A percentile compares a stretch with the other conserved stretches of the same genome.
phyloP scores from a whole-genome alignment of 1,140 invertebrate species.

The Chymomyza costata region DNA sequence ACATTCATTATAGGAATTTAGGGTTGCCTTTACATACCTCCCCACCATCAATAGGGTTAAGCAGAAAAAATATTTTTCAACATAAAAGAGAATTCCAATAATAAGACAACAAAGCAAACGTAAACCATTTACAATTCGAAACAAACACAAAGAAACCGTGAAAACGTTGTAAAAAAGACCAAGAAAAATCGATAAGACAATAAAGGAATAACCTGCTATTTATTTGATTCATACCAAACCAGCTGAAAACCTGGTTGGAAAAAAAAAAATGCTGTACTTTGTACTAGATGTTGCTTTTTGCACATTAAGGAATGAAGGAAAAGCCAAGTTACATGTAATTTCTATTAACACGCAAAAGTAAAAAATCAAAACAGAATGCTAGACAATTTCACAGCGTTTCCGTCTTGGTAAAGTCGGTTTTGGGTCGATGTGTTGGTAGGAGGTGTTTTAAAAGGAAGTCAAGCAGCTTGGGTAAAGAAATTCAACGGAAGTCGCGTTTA shows the following conservation, averaged over 20 bases:
- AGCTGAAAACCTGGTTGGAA: constrained; percentile 5
- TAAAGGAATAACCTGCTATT: constrained; percentile 37
- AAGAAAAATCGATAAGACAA: constrained; percentile 53
- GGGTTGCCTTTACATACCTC: no score
- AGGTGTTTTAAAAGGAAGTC: constrained; percentile 3
- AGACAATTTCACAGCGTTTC: constrained; percentile 10
- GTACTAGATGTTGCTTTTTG: no score
- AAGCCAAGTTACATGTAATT: no score
- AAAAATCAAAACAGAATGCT: constrained; percentile 12
- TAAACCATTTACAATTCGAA: constrained; percentile 6
- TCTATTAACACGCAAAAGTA: constrained; percentile 8
- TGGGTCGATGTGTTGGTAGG: no score
- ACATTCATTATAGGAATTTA: no score
- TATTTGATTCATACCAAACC: no score
- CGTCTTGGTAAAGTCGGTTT: constrained; percentile 4
- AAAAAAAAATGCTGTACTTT: constrained; percentile 6
- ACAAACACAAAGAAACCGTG: constrained; percentile 3
- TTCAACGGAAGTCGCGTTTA: no score
- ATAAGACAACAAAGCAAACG: constrained; percentile 23
- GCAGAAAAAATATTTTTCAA: constrained; percentile 24
- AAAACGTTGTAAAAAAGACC: background rate
- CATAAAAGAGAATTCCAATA: constrained; percentile 23
- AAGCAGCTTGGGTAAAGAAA: no score
- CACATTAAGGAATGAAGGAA: no score
- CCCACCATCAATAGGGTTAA: constrained; percentile 13